Percentiles rank a stretch among this genome's conserved stretches.
These are phyloP conservation scores for Molossus molossus DNA, from an alignment of 2,797 vertebrate species.

Conservation along the genomic window DNA sequence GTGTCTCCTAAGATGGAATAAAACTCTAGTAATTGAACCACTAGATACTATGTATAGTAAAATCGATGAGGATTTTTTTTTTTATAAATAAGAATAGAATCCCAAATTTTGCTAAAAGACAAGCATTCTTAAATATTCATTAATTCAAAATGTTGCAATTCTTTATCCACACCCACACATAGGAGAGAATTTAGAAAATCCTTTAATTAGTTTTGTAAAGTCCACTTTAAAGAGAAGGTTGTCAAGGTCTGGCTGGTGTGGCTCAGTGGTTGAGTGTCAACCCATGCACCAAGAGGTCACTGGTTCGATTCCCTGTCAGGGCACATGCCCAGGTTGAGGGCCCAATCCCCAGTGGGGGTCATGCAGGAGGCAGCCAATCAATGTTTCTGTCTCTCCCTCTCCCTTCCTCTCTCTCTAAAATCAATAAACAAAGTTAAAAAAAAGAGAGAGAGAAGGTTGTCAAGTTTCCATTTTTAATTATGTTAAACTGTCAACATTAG, in stretches of 20 bases:
- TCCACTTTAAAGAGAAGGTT: slow-evolving; percentile 19
- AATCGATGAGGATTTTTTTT: not conserved
- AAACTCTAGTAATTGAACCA: slow-evolving; percentile 59
- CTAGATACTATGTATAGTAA: not conserved
- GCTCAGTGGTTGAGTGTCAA: no score
- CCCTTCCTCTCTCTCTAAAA: no score
- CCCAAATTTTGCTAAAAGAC: not conserved
- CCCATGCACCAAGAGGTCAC: no score
- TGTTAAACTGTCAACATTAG: not conserved
- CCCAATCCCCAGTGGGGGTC: no score
- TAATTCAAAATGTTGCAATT: not conserved
- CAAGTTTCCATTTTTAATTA: not conserved
- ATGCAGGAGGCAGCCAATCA: no score
- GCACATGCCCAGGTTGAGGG: no score
- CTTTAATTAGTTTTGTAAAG: slow-evolving; percentile 32
- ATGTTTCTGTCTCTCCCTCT: no score
- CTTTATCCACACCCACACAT: not conserved
- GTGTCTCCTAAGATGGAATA: slow-evolving; percentile 67
- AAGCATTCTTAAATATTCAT: not conserved
- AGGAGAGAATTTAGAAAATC: not conserved
- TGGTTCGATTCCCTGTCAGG: no score
- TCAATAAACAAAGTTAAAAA: no score
- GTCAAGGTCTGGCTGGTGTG: not conserved
- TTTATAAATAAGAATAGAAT: not conserved
- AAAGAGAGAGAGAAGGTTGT: not conserved